Base-by-base conservation (phyloP, 2,888 invertebrate species). In the Mesodorylaimus sp. region DNA sequence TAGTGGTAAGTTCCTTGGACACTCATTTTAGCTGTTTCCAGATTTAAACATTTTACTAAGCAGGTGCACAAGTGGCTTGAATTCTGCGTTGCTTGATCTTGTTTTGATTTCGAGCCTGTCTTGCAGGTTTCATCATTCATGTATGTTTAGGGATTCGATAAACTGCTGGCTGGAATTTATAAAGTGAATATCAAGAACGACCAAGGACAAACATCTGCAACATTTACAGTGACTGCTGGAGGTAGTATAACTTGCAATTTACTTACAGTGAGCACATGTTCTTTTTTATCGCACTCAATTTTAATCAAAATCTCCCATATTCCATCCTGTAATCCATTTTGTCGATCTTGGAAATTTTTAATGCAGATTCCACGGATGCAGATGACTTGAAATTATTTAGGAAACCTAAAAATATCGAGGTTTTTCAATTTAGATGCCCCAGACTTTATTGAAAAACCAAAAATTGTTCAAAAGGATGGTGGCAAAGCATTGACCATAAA, bases 371-470 rank as follows among this genome's bases (percentile, higher is more conserved):
- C 36, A 36, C 10, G 10, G 10, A 36, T 36, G n/a, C 13, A 10
- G 10, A 36, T 13, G n/a, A 13, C n/a, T 36, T 36, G n/a, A 23
- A n/a, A 3, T 5, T 38, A 19, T 7, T 2, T 2, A 43, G 10
- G 24, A 26, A 27, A 28, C 2, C 39, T 19, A 10, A 49, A 32
- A 13, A 28, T 13, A 2, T n/a, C n/a, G n/a, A n/a, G n/a, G 13
- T 49, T 3, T 7, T 21, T 5, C 7, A 21, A 50, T 59, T 42
- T 51, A 64, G 64, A 65, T 49, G 64, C 64, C n/a, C 64, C 64
- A 29, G 64, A 64, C 43, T 65, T 64, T 57, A 60, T 61, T 51
- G 64, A 66, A 52, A 64, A 64, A 55, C 64, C 64, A 36, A 62
- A 64, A 56, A 64, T 64, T 54, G 61, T 64, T 32, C 64, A 66